These are phyloP conservation scores for Rhincodon typus DNA, from an alignment of 2,797 vertebrate genomes.

Conservation along the genomic window DNA sequence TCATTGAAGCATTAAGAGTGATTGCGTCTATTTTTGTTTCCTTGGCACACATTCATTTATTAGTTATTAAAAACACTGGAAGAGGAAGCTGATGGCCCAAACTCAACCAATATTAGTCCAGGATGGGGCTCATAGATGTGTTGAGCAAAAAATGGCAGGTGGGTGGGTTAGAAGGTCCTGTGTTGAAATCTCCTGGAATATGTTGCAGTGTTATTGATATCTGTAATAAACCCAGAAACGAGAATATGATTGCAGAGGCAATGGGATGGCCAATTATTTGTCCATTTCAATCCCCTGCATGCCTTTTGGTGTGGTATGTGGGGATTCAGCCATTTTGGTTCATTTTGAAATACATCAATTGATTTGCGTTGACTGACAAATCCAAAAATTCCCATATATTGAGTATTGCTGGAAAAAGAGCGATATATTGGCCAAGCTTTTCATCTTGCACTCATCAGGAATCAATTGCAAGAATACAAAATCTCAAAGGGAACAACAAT, in stretches of 20 bases:
- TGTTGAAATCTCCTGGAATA: neutral
- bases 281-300: neutral
- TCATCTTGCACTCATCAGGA: too few species aligned
- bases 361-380: too few species aligned
- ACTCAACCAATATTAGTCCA: neutral
- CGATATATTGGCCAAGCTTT: too few species aligned
- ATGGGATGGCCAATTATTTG: neutral
- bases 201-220: neutral
- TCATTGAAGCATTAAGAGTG: too few species aligned
- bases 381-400: too few species aligned
- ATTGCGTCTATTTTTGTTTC: neutral
- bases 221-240: neutral
- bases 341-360: too few species aligned
- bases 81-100: neutral
- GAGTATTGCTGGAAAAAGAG: too few species aligned
- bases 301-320: neutral
- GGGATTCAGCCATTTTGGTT: neutral
- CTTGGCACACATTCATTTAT: neutral
- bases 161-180: neutral
- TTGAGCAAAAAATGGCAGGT: neutral
- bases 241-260: neutral
- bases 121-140: neutral
- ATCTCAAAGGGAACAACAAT: too few species aligned
- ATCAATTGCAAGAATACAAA: too few species aligned
- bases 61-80: neutral